These are phyloP conservation scores for Arenaria interpres DNA, from an alignment of 2,113 vertebrate species.

Conservation along the genomic window DNA sequence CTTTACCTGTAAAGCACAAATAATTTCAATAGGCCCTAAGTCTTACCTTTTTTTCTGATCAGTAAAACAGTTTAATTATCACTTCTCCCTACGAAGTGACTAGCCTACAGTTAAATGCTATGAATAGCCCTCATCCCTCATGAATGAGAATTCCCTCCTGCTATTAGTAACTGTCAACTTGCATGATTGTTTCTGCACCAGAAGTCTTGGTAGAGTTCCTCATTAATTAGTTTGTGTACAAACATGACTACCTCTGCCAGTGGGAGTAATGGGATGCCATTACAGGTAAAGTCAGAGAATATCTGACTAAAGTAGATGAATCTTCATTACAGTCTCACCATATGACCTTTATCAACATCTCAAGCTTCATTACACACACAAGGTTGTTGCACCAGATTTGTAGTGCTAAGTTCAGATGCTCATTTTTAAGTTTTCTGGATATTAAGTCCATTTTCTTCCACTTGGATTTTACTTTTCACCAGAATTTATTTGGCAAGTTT, in stretches of 20 bases:
- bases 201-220: conserved; percentile 61
- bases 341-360: conserved; percentile 57
- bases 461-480: background rate
- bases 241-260: conserved; percentile 55
- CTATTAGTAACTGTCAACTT: conserved; percentile 66
- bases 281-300: conserved; percentile 35
- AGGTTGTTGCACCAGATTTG: conserved; percentile 2
- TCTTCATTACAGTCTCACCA: conserved; percentile 30
- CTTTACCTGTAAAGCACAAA: background rate
- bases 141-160: conserved; percentile 58
- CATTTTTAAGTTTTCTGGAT: background rate
- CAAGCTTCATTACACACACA: conserved; percentile 47
- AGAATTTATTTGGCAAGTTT: background rate
- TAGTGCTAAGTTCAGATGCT: background rate
- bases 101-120: conserved; percentile 23
- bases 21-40: background rate
- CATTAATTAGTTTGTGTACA: conserved; percentile 65
- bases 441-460: background rate
- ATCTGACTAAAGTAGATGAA: conserved; percentile 30
- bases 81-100: background rate
- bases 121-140: conserved; percentile 35
- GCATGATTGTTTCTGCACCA: conserved; percentile 47
- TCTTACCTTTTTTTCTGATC: background rate
- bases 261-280: conserved; percentile 45
- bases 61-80: background rate